Conservation (phyloP, 2,888 invertebrate genomes). For the Falcaria lacertinaria region DNA sequence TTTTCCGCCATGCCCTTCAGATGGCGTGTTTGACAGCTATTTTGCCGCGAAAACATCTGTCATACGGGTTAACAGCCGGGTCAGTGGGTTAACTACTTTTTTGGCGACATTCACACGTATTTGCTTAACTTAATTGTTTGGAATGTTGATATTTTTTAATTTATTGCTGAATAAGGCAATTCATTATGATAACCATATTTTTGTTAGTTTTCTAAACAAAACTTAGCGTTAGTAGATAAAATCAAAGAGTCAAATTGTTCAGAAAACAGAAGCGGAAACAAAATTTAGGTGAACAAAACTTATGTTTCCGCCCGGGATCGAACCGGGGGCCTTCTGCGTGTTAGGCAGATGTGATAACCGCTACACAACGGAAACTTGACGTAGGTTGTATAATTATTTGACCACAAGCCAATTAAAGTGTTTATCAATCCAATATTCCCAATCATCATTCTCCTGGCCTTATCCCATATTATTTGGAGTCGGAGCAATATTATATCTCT, state of each 20-base stretch:
- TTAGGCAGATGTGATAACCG: constrained; percentile 95
- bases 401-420: too few relatives aligned
- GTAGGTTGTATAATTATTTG: too few relatives aligned
- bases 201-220: background rate
- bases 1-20: constrained; percentile 18
- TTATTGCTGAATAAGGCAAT: constrained; percentile 21
- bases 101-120: constrained; percentile 32
- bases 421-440: too few relatives aligned
- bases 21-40: constrained; percentile 49
- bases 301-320: constrained; percentile 79
- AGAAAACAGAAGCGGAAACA: too few relatives aligned
- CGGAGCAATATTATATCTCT: too few relatives aligned
- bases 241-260: too few relatives aligned
- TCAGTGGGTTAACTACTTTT: constrained; percentile 59
- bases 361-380: constrained; percentile 90
- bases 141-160: constrained; percentile 28
- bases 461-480: too few relatives aligned
- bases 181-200: background rate
- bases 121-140: constrained; percentile 33
- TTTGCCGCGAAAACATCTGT: constrained; percentile 62
- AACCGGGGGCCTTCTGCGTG: constrained; percentile 95
- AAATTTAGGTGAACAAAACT: too few relatives aligned
- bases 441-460: too few relatives aligned
- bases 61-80: constrained; percentile 49
- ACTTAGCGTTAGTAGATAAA: too few relatives aligned